Evolutionary conservation across 2,797 vertebrate genomes (phyloP).

Genomic region (Valencia hispanica): DNA sequence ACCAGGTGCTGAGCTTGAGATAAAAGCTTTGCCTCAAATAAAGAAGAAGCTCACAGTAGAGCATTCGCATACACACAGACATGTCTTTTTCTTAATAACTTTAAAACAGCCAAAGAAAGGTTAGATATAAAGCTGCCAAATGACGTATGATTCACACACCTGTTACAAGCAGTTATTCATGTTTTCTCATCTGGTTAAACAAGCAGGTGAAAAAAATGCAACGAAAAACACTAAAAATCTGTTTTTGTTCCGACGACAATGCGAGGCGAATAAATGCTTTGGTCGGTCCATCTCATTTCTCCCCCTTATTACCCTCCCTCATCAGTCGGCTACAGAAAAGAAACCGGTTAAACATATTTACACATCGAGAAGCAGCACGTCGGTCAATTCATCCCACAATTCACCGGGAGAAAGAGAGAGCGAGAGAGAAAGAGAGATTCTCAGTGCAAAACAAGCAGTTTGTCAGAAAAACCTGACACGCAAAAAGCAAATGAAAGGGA

Average conservation of each 20-base stretch:
- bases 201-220: conserved; percentile 14
- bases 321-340: neutral
- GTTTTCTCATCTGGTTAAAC: conserved; percentile 30
- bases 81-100: conserved; percentile 52
- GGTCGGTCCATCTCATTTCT: conserved; percentile 67
- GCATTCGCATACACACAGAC: conserved; percentile 77
- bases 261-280: conserved; percentile 66
- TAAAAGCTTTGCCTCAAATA: conserved; percentile 43
- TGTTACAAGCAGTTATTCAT: conserved; percentile 38
- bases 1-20: conserved; percentile 65
- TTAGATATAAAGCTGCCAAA: conserved; percentile 12
- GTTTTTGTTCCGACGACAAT: conserved; percentile 10
- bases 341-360: conserved; percentile 1
- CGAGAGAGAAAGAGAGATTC: conserved; percentile 42
- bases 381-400: conserved; percentile 3
- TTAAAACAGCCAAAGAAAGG: conserved; percentile 50
- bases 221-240: neutral
- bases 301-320: conserved; percentile 60
- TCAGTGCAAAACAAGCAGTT: conserved; percentile 75
- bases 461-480: conserved; percentile 48
- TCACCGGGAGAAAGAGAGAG: neutral
- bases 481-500: conserved; percentile 44
- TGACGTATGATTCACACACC: conserved; percentile 4
- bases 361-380: conserved; percentile 58
- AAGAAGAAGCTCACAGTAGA: conserved; percentile 67